Evolutionary conservation across 2,888 invertebrate genomes (phyloP).

Genomic region (Timandra comae): DNA sequence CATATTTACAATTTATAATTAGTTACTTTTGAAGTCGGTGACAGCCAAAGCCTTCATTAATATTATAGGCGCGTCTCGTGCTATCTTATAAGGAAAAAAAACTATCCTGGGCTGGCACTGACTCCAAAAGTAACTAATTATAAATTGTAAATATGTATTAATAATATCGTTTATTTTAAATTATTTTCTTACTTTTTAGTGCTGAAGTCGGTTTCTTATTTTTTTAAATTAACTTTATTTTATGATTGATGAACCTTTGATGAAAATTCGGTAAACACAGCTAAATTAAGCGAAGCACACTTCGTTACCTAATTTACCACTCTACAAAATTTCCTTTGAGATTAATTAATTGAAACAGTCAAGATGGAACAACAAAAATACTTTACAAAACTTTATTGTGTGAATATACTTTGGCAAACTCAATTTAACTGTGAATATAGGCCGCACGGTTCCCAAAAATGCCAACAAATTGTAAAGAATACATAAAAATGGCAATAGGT

Average conservation of each 20-base stretch:
- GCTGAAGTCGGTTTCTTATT: no score
- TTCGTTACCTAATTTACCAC: constrained; percentile 9
- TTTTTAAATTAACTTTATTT: no score
- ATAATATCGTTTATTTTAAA: no score
- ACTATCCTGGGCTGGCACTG: no score
- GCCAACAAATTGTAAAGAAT: constrained; percentile 27
- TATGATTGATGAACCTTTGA: constrained; percentile 29
- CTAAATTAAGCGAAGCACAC: constrained; percentile 14
- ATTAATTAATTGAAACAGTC: constrained; percentile 2
- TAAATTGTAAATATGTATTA: no score
- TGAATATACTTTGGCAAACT: constrained; percentile 1
- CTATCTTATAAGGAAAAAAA: no score
- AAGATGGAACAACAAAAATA: background rate
- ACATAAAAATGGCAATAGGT: constrained; percentile 41
- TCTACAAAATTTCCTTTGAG: constrained; percentile 1
- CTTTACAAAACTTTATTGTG: background rate
- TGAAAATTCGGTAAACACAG: constrained; percentile 19
- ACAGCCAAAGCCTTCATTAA: no score
- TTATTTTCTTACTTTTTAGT: no score
- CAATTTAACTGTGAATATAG: constrained; percentile 5
- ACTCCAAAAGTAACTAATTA: no score
- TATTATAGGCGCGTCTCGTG: no score
- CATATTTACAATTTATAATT: no score
- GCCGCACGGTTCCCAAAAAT: constrained; percentile 11
- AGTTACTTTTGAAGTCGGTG: no score